phyloP scores from a whole-genome alignment of 2,888 invertebrate genomes.

The Asteroscopus sphinx region DNA sequence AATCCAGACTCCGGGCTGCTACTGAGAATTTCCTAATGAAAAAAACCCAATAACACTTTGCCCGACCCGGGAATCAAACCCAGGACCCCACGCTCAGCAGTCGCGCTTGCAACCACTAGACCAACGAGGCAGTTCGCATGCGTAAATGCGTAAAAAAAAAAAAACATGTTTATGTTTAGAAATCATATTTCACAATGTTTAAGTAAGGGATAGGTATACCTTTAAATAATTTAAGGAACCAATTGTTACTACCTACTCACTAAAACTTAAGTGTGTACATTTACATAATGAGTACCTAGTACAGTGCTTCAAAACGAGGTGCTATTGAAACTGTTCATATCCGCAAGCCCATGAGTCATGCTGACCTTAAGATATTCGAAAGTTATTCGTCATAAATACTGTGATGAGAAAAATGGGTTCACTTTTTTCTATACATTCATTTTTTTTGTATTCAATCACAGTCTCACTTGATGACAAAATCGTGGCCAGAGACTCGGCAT shows the following conservation, averaged over 20 bases:
- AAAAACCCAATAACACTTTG: no score
- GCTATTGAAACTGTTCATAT: conserved; percentile 20
- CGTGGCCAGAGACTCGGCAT: neutral
- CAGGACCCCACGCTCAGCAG: no score
- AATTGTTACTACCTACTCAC: neutral
- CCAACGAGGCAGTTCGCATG: no score
- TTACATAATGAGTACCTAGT: neutral
- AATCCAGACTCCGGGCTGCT: no score
- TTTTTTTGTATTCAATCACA: neutral
- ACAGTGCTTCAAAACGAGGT: conserved; percentile 5
- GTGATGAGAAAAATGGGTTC: neutral
- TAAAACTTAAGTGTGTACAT: neutral
- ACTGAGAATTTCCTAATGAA: no score
- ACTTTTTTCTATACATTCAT: neutral
- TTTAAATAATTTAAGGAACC: neutral
- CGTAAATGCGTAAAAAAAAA: no score
- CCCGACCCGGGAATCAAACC: no score
- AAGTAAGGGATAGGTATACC: no score
- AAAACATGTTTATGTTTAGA: no score
- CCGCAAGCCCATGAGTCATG: conserved; percentile 41
- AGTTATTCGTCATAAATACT: conserved; percentile 25
- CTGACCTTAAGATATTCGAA: conserved; percentile 32
- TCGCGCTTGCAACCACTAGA: no score
- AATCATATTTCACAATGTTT: no score
- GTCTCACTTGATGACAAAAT: neutral